Conservation (phyloP, 2,888 invertebrate species). For the Folsomia manolachei region DNA sequence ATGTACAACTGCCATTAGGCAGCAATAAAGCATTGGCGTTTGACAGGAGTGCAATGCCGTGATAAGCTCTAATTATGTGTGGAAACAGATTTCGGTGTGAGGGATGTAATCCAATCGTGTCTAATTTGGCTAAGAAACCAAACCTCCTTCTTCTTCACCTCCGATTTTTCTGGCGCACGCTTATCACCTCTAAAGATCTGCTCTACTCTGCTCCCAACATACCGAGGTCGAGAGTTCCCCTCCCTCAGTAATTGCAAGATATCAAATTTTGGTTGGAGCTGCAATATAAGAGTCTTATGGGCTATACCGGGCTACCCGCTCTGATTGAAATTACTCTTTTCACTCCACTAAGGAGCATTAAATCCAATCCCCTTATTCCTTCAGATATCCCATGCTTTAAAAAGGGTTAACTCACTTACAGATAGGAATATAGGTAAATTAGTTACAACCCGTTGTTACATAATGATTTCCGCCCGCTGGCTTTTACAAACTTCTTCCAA, state of each 20-base stretch:
- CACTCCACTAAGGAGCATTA: no score
- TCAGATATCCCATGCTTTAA: no score
- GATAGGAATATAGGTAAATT: not conserved
- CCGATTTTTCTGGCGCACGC: slow-evolving; percentile 14
- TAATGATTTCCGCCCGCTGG: slow-evolving; percentile 15
- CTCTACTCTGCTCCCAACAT: no score
- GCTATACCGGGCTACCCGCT: no score
- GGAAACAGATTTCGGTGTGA: slow-evolving; percentile 18
- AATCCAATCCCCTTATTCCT: no score
- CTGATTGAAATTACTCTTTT: no score
- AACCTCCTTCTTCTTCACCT: not conserved
- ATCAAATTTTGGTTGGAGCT: slow-evolving; percentile 10
- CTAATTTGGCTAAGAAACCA: slow-evolving; percentile 3
- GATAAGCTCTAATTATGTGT: slow-evolving; percentile 22
- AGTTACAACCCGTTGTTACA: not conserved
- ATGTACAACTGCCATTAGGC: not conserved
- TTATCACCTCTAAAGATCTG: not conserved
- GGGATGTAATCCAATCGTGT: slow-evolving; percentile 13
- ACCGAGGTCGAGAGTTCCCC: not conserved
- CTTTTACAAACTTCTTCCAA: not conserved
- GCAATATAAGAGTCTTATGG: no score
- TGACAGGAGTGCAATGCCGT: slow-evolving; percentile 14
- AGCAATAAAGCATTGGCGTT: slow-evolving; percentile 6
- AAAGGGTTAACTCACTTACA: no score
- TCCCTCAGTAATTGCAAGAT: slow-evolving; percentile 10